phyloP scores from a whole-genome alignment of 2,797 vertebrate species.

The Microcaecilia unicolor region DNA sequence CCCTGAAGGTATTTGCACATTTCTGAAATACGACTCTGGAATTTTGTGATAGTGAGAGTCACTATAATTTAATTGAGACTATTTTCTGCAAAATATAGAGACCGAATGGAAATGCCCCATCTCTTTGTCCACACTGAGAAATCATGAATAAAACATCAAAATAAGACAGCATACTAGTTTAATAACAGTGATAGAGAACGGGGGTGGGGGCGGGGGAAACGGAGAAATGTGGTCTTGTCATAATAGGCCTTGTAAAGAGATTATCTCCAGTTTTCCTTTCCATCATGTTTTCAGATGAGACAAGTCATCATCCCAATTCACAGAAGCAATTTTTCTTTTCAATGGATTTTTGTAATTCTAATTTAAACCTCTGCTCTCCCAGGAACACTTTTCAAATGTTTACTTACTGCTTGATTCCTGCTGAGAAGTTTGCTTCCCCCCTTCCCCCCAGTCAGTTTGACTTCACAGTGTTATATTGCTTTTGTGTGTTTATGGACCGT shows the following conservation, averaged over 20 bases:
- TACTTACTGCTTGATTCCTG: slow-evolving; percentile 54
- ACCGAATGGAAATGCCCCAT: too few species aligned
- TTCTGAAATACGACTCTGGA: too few species aligned
- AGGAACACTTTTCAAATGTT: slow-evolving; percentile 47
- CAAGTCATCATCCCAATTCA: slow-evolving; percentile 42
- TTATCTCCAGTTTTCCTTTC: slow-evolving; percentile 40
- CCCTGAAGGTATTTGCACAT: too few species aligned
- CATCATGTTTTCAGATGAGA: slow-evolving; percentile 41
- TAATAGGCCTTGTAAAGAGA: slow-evolving; percentile 59
- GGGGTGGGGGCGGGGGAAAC: neutral
- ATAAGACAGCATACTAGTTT: too few species aligned
- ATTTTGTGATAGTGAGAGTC: too few species aligned
- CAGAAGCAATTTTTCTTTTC: slow-evolving; percentile 54
- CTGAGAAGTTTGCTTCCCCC: slow-evolving; percentile 35
- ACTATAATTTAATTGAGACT: too few species aligned
- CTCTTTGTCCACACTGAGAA: too few species aligned
- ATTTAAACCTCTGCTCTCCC: slow-evolving; percentile 40
- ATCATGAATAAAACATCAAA: too few species aligned
- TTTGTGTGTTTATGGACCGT: too few species aligned
- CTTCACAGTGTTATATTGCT: slow-evolving; percentile 36
- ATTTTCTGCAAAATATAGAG: too few species aligned
- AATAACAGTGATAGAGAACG: slow-evolving; percentile 4
- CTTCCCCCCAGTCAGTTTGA: too few species aligned
- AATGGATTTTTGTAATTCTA: slow-evolving; percentile 41
- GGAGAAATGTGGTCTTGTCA: neutral